These are phyloP conservation scores for Xerus inauris DNA, from an alignment of 2,113 vertebrate genomes.

Conservation along the genomic window DNA sequence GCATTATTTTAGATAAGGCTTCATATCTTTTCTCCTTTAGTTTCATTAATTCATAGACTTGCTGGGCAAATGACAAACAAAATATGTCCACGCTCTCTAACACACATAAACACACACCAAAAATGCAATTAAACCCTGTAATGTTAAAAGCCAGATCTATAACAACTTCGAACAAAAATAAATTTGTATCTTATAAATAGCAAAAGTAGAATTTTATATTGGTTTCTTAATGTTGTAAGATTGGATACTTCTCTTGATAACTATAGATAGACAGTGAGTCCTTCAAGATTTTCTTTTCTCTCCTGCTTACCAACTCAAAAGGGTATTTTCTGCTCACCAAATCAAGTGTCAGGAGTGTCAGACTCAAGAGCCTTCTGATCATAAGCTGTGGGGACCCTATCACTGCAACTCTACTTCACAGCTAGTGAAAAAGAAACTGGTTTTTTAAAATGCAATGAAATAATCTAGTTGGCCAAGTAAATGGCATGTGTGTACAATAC, in stretches of 20 bases:
- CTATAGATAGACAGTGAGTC: neutral
- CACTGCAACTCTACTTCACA: neutral
- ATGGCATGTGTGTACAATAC: accelerated
- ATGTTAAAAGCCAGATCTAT: neutral
- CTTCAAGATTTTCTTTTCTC: neutral
- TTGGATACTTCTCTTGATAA: neutral
- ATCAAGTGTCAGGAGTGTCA: accelerated
- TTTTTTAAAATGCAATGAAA: neutral
- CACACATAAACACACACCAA: neutral
- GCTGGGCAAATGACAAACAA: neutral
- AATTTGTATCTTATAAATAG: neutral
- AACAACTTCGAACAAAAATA: neutral
- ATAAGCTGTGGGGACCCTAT: accelerated
- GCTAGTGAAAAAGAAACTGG: neutral
- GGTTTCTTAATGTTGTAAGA: neutral
- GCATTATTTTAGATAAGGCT: neutral
- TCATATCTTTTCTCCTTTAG: neutral
- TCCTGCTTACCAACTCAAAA: neutral
- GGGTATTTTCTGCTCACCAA: too few relatives aligned
- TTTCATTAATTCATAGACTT: neutral
- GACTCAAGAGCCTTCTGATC: too few relatives aligned
- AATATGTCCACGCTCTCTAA: too few relatives aligned
- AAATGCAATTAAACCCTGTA: neutral
- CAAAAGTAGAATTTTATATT: neutral
- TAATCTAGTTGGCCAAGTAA: neutral